A percentile compares a stretch with the other conserved stretches of the same genome.
phyloP scores from a whole-genome alignment of 2,797 vertebrate genomes.

The Bovichtus diacanthus region DNA sequence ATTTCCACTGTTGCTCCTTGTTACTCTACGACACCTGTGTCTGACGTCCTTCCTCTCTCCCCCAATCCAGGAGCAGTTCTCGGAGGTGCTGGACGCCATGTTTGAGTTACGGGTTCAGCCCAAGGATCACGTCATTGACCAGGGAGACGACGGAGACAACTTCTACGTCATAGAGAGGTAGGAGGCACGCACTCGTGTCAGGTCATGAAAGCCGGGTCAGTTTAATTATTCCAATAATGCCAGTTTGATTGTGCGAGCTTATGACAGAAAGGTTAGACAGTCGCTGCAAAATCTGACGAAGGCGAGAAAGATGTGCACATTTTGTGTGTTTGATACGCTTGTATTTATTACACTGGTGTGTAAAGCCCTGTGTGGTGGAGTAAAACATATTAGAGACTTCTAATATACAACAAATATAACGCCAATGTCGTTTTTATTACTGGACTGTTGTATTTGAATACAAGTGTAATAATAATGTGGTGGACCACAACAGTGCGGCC shows the following conservation, averaged over 20 bases:
- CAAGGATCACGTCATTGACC: slow-evolving; percentile 96
- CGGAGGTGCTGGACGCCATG: slow-evolving; percentile 98
- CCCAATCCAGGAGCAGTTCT: slow-evolving; percentile 93
- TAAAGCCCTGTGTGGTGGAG: neutral
- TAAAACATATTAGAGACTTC: neutral
- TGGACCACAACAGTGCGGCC: neutral
- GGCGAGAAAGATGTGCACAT: neutral
- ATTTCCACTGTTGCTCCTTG: neutral
- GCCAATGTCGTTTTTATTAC: neutral
- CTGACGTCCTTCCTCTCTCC: slow-evolving; percentile 16
- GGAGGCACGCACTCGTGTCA: neutral
- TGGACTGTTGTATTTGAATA: neutral
- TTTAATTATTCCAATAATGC: slow-evolving; percentile 14
- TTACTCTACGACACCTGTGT: slow-evolving; percentile 2
- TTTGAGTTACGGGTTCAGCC: slow-evolving; percentile 93
- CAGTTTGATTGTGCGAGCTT: neutral
- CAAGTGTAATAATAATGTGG: neutral
- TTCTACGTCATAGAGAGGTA: slow-evolving; percentile 98
- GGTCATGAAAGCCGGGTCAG: neutral
- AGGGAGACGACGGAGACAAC: slow-evolving; percentile 98
- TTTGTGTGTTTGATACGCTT: neutral
- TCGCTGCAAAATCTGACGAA: neutral
- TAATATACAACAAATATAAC: neutral
- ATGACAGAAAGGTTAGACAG: neutral
- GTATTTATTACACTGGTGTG: neutral